phyloP scores from a whole-genome alignment of 2,113 vertebrate genomes.

The Suncus etruscus region DNA sequence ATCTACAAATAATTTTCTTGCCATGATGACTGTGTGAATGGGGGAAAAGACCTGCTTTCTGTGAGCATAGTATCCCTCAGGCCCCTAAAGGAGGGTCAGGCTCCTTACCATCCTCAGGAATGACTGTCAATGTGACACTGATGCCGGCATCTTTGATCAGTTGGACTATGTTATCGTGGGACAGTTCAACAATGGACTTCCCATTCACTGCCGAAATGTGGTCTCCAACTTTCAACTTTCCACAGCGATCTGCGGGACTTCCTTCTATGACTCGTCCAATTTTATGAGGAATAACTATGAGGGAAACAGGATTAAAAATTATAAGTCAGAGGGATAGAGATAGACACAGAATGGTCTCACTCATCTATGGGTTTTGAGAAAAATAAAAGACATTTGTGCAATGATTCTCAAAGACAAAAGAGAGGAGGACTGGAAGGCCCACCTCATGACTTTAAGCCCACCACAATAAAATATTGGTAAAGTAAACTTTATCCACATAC shows the following conservation, averaged over 20 bases:
- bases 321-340: too few relatives aligned
- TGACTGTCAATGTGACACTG: constrained; percentile 94
- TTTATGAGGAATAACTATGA: constrained; percentile 97
- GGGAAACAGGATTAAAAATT: background rate
- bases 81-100: background rate
- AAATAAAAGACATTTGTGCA: too few relatives aligned
- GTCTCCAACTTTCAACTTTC: constrained; percentile 96
- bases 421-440: too few relatives aligned
- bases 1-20: rapidly evolving
- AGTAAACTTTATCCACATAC: too few relatives aligned
- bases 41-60: background rate
- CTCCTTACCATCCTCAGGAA: constrained; percentile 94
- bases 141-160: constrained; percentile 98
- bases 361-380: too few relatives aligned
- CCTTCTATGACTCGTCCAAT: constrained; percentile 98
- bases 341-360: too few relatives aligned
- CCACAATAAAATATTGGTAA: too few relatives aligned
- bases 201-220: constrained; percentile 97
- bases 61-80: background rate
- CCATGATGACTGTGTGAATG: background rate
- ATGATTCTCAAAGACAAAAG: too few relatives aligned
- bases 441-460: too few relatives aligned
- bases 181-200: constrained; percentile 94
- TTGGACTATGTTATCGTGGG: constrained; percentile 97
- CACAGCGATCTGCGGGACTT: constrained; percentile 95